Percentiles rank a stretch among this genome's conserved stretches.
Evolutionary conservation across 2,888 invertebrate genomes (phyloP).

Genomic region (Automeris io): DNA sequence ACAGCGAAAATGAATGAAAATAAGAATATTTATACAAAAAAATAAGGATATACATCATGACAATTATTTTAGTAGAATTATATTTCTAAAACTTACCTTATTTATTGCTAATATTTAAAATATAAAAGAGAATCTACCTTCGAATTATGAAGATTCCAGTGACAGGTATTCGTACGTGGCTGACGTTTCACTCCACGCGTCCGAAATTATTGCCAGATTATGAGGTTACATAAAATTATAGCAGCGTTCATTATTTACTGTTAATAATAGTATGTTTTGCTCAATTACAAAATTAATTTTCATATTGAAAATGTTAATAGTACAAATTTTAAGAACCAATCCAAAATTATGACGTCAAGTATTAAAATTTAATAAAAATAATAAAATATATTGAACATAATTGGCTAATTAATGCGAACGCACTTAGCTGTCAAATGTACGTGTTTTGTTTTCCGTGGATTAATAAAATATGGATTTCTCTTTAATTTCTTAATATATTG

Average conservation of each 20-base stretch:
- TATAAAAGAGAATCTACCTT: neutral
- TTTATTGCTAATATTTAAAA: conserved; percentile 22
- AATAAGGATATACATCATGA: neutral
- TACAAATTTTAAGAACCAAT: too few relatives aligned
- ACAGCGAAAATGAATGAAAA: conserved; percentile 27
- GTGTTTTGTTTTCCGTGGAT: conserved; percentile 42
- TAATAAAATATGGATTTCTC: conserved; percentile 32
- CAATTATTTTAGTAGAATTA: conserved; percentile 5
- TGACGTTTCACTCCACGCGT: conserved; percentile 76
- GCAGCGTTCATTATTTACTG: conserved; percentile 12
- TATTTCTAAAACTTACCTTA: conserved; percentile 25
- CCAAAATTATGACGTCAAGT: too few relatives aligned
- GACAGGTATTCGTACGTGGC: conserved; percentile 65
- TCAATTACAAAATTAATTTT: too few relatives aligned
- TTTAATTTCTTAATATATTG: conserved; percentile 11
- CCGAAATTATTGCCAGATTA: conserved; percentile 42
- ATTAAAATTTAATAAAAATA: too few relatives aligned
- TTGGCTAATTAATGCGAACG: too few relatives aligned
- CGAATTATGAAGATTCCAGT: conserved; percentile 15
- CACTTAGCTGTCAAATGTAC: conserved; percentile 28
- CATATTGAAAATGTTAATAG: too few relatives aligned
- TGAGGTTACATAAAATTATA: conserved; percentile 14
- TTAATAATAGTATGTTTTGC: too few relatives aligned
- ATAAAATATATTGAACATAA: too few relatives aligned
- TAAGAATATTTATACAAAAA: neutral